A percentile compares a stretch with the other conserved stretches of the same genome.
These are phyloP conservation scores for Leptogaster cylindrica DNA, from an alignment of 2,888 invertebrate genomes.

Conservation along the genomic window DNA sequence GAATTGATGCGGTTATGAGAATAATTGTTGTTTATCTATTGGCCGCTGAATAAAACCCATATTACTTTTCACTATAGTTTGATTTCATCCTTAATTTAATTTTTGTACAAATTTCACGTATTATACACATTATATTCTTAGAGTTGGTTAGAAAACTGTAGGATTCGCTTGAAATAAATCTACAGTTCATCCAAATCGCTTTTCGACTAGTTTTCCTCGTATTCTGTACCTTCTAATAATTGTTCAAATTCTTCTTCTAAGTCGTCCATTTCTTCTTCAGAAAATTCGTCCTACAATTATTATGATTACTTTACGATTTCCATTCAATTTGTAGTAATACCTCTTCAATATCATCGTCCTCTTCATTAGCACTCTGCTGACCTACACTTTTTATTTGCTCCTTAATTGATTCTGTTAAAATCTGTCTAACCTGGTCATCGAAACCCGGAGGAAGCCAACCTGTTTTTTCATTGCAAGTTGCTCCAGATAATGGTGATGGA, in stretches of 20 bases:
- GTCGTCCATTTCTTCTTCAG: slow-evolving; percentile 15
- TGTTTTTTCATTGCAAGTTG: slow-evolving; percentile 73
- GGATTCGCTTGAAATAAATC: too few species aligned
- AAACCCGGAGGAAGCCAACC: slow-evolving; percentile 81
- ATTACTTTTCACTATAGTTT: too few species aligned
- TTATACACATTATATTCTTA: too few species aligned
- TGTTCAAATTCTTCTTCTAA: slow-evolving; percentile 1
- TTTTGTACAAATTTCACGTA: too few species aligned
- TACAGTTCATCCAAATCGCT: too few species aligned
- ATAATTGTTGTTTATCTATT: too few species aligned
- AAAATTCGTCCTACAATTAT: neutral
- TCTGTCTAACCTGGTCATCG: slow-evolving; percentile 74
- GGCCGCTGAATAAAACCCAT: too few species aligned
- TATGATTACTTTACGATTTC: neutral
- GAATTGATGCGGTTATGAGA: too few species aligned
- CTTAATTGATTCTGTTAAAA: slow-evolving; percentile 71
- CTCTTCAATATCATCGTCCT: slow-evolving; percentile 32
- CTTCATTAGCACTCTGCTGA: slow-evolving; percentile 51
- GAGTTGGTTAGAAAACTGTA: too few species aligned
- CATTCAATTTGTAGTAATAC: neutral
- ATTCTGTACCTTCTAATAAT: slow-evolving; percentile 11
- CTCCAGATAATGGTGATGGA: slow-evolving; percentile 66
- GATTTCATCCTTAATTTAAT: too few species aligned
- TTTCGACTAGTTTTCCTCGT: neutral
- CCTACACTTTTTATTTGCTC: slow-evolving; percentile 59